Percentiles rank a stretch among this genome's conserved stretches.
phyloP scores from a whole-genome alignment of 2,797 vertebrate species.

The Steatocranus sp. region DNA sequence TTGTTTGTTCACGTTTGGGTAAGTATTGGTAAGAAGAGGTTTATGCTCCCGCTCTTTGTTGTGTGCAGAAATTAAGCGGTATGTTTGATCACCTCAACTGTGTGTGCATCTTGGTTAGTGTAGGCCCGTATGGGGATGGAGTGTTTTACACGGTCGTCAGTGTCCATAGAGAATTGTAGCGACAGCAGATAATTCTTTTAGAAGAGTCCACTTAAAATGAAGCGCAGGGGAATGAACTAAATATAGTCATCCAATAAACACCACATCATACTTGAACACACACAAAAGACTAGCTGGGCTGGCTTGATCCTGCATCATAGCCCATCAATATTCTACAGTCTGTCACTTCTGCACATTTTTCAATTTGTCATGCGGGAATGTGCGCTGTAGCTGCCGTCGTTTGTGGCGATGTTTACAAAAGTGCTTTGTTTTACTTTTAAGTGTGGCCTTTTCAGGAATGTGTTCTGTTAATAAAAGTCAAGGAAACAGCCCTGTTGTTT shows the following conservation, averaged over 20 bases:
- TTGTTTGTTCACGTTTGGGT: neutral
- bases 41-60: neutral
- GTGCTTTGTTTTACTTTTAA: neutral
- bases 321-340: conserved; percentile 29
- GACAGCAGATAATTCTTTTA: conserved; percentile 68
- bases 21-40: neutral
- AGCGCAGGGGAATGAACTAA: conserved; percentile 48
- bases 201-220: conserved; percentile 55
- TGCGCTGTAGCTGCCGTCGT: neutral
- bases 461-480: neutral
- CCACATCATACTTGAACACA: conserved; percentile 14
- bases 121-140: neutral
- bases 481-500: neutral
- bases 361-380: conserved; percentile 26
- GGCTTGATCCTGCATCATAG: conserved; percentile 3
- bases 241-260: conserved; percentile 50
- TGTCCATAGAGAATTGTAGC: conserved; percentile 57
- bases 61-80: neutral
- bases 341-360: conserved; percentile 17
- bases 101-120: neutral
- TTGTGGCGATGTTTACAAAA: neutral
- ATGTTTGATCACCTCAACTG: neutral
- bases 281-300: neutral
- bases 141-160: conserved; percentile 46
- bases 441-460: neutral